Evolutionary conservation across 2,888 invertebrate species (phyloP), one percentile per base, ranked within the genome.

Genomic region (Eupithecia vulgata): DNA sequence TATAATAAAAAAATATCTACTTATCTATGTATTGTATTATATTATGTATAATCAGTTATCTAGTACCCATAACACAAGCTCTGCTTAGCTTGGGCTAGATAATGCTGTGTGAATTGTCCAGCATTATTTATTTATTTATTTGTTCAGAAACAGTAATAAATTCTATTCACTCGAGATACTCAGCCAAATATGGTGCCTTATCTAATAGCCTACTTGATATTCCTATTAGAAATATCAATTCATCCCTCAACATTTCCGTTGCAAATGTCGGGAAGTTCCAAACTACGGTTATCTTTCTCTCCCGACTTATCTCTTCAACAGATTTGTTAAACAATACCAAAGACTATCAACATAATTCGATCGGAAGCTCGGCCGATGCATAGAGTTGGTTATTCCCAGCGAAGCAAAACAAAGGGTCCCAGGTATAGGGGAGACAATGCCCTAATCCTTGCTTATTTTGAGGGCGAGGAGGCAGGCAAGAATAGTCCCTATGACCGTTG

Each of bases 381-480:
- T 17, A 70, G 70, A 68, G 70, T 74, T 76, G 70, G 72, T 76
- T 72, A 76, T 72, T 72, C 67, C 25, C 64, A 37, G 68, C 61
- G 71, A 66, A 57, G 67, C 45, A 59, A 71, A 71, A 74, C 74
- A 71, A 74, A 74, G 71, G 74, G 72, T 69, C 76, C 71, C 73
- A 75, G 76, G 80, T 80, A 81, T 81, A 76, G 74, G 72, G 77
- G 74, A 76, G 77, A 76, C 74, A 73, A 78, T 76, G 79, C 70
- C 76, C 72, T 82, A 82, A 84, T 84, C 84, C 80, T 82, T 37
- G 37, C 62, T 64, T 64, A 61, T 61, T 61, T 61, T 61, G 34
- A 34, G 61, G 61, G 52, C 13, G 21, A 57, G 12, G 17, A 45
- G 17, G 17, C 45, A 17, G 45, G 45, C 17, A 17, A 6, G 48